Evolutionary conservation across 2,113 vertebrate species (phyloP).

Genomic region (Hypomesus transpacificus): DNA sequence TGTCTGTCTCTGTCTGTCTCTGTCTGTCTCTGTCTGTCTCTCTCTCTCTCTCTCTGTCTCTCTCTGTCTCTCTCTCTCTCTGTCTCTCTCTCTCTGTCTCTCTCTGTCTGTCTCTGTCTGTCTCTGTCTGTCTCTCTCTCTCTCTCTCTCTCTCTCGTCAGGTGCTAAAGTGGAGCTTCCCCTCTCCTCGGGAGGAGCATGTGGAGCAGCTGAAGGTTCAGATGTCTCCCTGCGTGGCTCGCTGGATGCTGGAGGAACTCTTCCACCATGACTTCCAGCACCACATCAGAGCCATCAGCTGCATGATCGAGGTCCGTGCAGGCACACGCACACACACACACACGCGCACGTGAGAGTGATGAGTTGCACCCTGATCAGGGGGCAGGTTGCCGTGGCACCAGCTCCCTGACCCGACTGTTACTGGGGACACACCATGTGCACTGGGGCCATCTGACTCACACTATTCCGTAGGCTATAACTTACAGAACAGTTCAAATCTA

Average conservation of each 20-base stretch:
- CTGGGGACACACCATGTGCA: conserved; percentile 65
- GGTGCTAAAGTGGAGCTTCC: conserved; percentile 90
- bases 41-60: too few species aligned
- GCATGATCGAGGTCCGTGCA: conserved; percentile 82
- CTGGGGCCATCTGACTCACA: conserved; percentile 73
- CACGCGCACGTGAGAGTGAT: conserved; percentile 56
- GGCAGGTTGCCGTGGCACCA: conserved; percentile 55
- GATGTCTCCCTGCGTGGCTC: conserved; percentile 82
- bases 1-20: too few species aligned
- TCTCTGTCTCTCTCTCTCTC: background rate
- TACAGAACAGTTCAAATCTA: background rate
- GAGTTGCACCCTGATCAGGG: conserved; percentile 66
- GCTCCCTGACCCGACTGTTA: conserved; percentile 37
- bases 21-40: too few species aligned
- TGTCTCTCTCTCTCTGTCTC: too few species aligned
- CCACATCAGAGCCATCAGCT: conserved; percentile 82
- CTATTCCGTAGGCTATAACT: background rate
- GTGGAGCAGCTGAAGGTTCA: conserved; percentile 86
- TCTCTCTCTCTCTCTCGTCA: conserved; percentile 27
- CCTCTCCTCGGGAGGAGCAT: conserved; percentile 84
- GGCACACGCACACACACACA: background rate
- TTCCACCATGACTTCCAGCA: conserved; percentile 88
- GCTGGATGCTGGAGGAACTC: conserved; percentile 88
- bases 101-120: background rate
- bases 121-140: too few species aligned